phyloP scores from a whole-genome alignment of 1,140 invertebrate species.

The Brachionus manjavacas region DNA sequence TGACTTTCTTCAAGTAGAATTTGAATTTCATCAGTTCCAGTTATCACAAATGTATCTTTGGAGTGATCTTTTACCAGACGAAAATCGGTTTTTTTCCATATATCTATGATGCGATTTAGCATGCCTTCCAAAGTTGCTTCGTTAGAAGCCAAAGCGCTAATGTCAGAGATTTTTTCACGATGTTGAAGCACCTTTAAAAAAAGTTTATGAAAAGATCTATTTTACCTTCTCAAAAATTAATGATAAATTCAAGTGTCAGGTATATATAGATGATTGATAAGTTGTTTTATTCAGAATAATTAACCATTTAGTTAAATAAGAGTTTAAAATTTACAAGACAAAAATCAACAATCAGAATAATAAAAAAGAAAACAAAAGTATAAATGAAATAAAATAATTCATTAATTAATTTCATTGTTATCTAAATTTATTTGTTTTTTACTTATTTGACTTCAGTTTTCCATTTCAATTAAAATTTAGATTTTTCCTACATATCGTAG shows the following conservation, averaged over 20 bases:
- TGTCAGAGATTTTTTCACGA: conserved; percentile 70
- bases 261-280: not conserved
- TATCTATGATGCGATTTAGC: conserved; percentile 66
- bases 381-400: too few species aligned
- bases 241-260: not conserved
- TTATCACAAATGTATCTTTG: conserved; percentile 72
- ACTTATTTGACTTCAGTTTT: too few species aligned
- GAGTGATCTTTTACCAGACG: conserved; percentile 51
- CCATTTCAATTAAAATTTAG: too few species aligned
- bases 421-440: too few species aligned
- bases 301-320: too few species aligned
- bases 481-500: too few species aligned
- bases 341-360: too few species aligned
- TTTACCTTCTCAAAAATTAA: not conserved
- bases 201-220: not conserved
- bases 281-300: not conserved
- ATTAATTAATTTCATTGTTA: too few species aligned
- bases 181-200: conserved; percentile 63
- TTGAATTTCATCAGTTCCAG: conserved; percentile 74
- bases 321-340: too few species aligned
- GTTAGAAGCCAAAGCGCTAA: conserved; percentile 74
- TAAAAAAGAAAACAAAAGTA: too few species aligned
- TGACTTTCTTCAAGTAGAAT: conserved; percentile 73
- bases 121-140: conserved; percentile 73
- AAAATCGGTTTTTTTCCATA: conserved; percentile 56